These are phyloP conservation scores for Chrysomela aeneicollis DNA, from an alignment of 2,888 invertebrate genomes.

Conservation along the genomic window DNA sequence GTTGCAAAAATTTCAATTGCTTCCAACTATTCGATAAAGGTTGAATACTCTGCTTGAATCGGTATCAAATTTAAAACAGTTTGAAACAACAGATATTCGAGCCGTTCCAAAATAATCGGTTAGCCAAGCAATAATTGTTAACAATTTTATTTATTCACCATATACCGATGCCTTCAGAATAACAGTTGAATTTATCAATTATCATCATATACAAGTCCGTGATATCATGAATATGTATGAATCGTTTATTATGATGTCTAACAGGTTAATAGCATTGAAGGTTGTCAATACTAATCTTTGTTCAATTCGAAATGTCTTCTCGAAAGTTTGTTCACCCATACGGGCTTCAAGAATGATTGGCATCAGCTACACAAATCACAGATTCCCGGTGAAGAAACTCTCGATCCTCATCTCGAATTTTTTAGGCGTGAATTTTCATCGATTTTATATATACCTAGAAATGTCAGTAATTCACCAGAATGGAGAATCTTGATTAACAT, in stretches of 20 bases:
- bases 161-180: too few relatives aligned
- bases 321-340: not conserved
- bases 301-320: not conserved
- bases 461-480: conserved; percentile 9
- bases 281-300: not conserved
- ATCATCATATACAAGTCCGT: too few relatives aligned
- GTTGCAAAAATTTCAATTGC: not conserved
- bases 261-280: too few relatives aligned
- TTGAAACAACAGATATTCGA: too few relatives aligned
- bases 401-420: not conserved
- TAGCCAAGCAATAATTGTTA: too few relatives aligned
- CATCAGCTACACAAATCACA: not conserved
- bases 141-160: too few relatives aligned
- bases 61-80: not conserved
- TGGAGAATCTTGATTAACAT: conserved; percentile 20
- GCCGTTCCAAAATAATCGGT: too few relatives aligned
- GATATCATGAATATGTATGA: too few relatives aligned
- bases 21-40: not conserved
- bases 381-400: not conserved
- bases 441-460: not conserved
- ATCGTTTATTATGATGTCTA: too few relatives aligned
- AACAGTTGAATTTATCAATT: too few relatives aligned
- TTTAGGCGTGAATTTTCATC: not conserved
- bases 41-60: not conserved
- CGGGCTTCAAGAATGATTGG: not conserved